Conservation (phyloP, 2,113 vertebrate species). For the Nothoprocta perdicaria region DNA sequence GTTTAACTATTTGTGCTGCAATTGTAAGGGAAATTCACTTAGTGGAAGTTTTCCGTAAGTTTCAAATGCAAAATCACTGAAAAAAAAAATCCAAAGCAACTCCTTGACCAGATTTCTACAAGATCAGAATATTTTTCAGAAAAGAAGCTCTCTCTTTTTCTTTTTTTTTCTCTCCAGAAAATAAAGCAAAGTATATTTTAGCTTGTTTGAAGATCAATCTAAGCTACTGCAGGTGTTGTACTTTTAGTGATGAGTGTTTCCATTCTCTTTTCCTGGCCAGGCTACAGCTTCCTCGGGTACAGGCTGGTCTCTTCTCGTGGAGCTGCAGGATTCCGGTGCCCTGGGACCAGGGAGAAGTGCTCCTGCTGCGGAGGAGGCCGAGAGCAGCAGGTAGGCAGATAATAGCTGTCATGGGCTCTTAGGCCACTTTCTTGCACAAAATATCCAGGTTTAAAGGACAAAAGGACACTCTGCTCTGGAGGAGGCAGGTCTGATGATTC, state of each 20-base stretch:
- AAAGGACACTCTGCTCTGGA: background rate
- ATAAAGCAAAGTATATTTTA: accelerated
- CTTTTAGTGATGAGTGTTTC: background rate
- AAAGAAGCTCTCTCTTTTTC: background rate
- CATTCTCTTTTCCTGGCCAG: background rate
- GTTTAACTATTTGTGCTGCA: background rate
- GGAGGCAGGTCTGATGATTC: background rate
- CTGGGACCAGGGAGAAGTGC: background rate
- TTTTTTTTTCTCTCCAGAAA: background rate
- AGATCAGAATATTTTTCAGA: background rate
- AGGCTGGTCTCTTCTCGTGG: background rate
- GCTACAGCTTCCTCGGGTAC: background rate
- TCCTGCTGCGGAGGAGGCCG: background rate
- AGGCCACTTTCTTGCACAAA: background rate
- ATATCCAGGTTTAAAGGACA: background rate
- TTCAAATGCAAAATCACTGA: background rate
- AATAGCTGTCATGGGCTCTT: background rate
- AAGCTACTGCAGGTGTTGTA: background rate
- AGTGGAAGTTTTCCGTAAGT: slow-evolving; percentile 5
- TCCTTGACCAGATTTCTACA: background rate
- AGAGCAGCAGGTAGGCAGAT: background rate
- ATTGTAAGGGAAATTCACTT: slow-evolving; percentile 24
- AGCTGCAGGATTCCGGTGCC: background rate
- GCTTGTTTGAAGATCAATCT: accelerated
- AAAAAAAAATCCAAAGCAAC: background rate